phyloP scores from a whole-genome alignment of 37 sponge, comb jelly and placozoan genomes.

The Haliclona indistincta region DNA sequence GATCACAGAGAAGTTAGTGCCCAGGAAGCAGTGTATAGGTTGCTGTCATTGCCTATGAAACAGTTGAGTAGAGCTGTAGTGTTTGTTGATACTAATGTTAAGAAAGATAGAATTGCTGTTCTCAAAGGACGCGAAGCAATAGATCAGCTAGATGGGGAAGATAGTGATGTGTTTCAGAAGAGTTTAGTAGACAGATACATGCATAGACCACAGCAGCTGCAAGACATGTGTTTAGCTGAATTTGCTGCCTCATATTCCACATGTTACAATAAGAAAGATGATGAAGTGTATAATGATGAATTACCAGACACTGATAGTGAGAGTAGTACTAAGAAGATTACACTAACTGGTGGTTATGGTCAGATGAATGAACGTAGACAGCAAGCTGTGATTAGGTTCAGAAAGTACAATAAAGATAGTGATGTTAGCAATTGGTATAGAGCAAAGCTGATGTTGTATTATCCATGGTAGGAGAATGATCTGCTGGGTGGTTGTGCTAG shows the following conservation, averaged over 20 bases:
- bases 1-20: constrained; percentile 3
- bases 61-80: too few species aligned
- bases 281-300: neutral
- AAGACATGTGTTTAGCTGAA: neutral
- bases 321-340: neutral
- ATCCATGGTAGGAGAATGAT: constrained; percentile 1
- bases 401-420: neutral
- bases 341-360: constrained; percentile 12
- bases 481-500: neutral
- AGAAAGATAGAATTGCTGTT: too few species aligned
- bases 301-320: neutral
- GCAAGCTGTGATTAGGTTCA: neutral
- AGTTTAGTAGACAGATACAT: neutral
- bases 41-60: too few species aligned
- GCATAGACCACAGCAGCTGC: neutral
- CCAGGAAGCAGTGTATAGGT: constrained; percentile 9
- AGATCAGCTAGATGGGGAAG: neutral
- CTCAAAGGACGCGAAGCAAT: neutral
- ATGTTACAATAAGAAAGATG: neutral
- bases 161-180: constrained; percentile 4
- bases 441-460: neutral
- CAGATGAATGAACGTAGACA: neutral
- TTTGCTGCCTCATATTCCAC: constrained; percentile 4
- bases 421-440: neutral
- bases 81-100: too few species aligned